These are phyloP conservation scores for Melikaiella ostensackeni DNA, from an alignment of 2,888 invertebrate species.

Conservation along the genomic window DNA sequence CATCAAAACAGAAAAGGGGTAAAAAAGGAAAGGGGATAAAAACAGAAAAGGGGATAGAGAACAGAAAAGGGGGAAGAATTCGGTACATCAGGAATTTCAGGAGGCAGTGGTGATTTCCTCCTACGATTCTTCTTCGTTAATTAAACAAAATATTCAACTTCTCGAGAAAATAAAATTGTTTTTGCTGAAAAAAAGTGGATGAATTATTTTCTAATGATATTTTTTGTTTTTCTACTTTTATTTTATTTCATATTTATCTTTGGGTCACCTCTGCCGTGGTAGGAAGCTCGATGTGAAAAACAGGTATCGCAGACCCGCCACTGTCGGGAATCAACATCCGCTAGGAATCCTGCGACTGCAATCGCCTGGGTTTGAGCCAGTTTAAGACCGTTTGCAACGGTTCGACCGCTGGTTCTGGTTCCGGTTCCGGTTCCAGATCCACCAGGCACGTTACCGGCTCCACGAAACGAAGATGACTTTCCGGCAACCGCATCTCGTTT, in stretches of 20 bases:
- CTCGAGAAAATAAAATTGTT: too few relatives aligned
- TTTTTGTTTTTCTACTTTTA: neutral
- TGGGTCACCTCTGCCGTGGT: conserved; percentile 82
- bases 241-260: neutral
- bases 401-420: conserved; percentile 75
- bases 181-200: neutral
- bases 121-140: neutral
- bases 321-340: conserved; percentile 78
- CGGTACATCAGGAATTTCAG: conserved; percentile 1
- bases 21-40: neutral
- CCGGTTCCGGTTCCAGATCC: conserved; percentile 51
- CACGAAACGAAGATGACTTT: conserved; percentile 40
- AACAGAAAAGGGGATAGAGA: neutral
- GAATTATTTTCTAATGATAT: neutral
- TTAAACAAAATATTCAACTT: neutral
- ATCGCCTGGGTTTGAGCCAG: conserved; percentile 86
- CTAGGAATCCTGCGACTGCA: conserved; percentile 84
- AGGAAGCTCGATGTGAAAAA: conserved; percentile 81
- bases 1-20: neutral
- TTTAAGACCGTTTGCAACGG: conserved; percentile 84
- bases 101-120: neutral
- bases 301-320: conserved; percentile 76
- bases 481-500: conserved; percentile 44
- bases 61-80: neutral
- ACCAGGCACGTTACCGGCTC: conserved; percentile 43